These are phyloP conservation scores for Pantherophis vulpinus DNA, from an alignment of 2,797 vertebrate species.

Conservation along the genomic window DNA sequence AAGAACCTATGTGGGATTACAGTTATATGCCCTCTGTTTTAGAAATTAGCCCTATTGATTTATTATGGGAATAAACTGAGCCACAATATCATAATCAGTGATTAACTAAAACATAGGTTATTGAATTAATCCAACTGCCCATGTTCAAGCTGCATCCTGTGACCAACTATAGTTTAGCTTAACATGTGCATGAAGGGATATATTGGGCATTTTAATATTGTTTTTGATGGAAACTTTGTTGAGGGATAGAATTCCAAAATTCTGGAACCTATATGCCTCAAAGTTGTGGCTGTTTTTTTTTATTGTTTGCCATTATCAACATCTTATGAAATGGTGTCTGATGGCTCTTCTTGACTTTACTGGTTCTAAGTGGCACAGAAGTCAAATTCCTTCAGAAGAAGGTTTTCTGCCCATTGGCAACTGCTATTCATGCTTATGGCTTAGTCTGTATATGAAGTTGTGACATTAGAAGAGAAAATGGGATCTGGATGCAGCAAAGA, in stretches of 20 bases:
- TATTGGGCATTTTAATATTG: not conserved
- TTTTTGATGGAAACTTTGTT: not conserved
- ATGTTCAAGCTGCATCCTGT: not conserved
- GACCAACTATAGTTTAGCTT: not conserved
- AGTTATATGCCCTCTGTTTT: not conserved
- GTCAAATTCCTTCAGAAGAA: not conserved
- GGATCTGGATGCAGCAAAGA: constrained; percentile 67
- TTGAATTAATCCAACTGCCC: not conserved
- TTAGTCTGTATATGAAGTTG: constrained; percentile 71
- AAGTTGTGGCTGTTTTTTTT: not conserved
- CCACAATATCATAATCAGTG: not conserved
- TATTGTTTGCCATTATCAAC: not conserved
- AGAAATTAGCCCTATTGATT: not conserved
- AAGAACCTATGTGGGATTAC: not conserved
- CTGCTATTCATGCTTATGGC: constrained; percentile 63
- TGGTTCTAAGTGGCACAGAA: constrained; percentile 28
- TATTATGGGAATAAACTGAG: not conserved
- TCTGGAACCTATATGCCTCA: not conserved
- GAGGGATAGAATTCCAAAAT: not conserved
- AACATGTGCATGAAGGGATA: not conserved
- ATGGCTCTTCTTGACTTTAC: constrained; percentile 10
- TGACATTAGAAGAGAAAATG: constrained; percentile 68
- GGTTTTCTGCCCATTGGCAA: constrained; percentile 53
- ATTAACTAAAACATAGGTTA: not conserved
- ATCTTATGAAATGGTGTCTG: not conserved